Percentiles rank a stretch among this genome's conserved stretches.
phyloP scores from a whole-genome alignment of 2,888 invertebrate species.

The Cotesia congregata region DNA sequence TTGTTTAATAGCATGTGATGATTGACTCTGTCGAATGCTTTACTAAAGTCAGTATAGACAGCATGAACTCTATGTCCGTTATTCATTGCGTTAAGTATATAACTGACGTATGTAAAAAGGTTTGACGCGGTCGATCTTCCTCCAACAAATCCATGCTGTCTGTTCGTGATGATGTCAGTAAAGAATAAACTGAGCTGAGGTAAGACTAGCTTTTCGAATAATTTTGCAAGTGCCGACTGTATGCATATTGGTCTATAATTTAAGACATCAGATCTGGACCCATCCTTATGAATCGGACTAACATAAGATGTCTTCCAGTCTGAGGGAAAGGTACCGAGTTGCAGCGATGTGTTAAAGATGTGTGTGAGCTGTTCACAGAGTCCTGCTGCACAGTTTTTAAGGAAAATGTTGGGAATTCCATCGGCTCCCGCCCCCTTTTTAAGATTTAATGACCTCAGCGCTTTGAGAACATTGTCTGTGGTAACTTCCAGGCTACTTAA shows the following conservation, averaged over 20 bases:
- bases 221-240: neutral
- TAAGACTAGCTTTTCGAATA: neutral
- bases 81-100: too few relatives aligned
- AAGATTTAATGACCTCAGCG: neutral
- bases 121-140: neutral
- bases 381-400: conserved; percentile 26
- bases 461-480: too few relatives aligned
- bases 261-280: conserved; percentile 22
- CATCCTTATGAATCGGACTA: conserved; percentile 33
- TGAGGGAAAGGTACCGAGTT: conserved; percentile 19
- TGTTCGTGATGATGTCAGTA: neutral
- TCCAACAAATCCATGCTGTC: conserved; percentile 1
- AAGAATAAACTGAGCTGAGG: neutral
- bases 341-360: conserved; percentile 33
- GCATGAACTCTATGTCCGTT: too few relatives aligned
- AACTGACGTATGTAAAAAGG: neutral
- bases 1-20: neutral
- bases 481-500: too few relatives aligned
- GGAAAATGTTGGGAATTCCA: conserved; percentile 37
- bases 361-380: conserved; percentile 23
- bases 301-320: conserved; percentile 35
- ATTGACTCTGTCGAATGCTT: neutral
- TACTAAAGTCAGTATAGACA: too few relatives aligned
- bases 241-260: conserved; percentile 41
- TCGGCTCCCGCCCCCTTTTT: conserved; percentile 35